A percentile compares a stretch with the other conserved stretches of the same genome.
Conservation (phyloP, 2,888 invertebrate species). For the Therioaphis trifolii region DNA sequence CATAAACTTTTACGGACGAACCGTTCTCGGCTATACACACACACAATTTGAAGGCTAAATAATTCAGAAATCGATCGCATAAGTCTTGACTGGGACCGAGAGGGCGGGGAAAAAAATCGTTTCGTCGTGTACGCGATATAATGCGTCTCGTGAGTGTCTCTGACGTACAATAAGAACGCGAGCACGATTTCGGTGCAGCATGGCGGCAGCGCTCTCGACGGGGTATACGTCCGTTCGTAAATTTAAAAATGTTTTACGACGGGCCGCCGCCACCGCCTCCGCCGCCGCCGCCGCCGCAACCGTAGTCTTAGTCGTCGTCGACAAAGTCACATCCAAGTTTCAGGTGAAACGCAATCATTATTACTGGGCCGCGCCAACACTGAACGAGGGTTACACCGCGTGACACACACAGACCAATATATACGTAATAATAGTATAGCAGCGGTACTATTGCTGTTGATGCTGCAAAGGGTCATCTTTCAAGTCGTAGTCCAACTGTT, state of each 20-base stretch:
- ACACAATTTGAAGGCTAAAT: not conserved
- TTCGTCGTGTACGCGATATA: not conserved
- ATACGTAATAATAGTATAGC: not conserved
- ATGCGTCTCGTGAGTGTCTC: not conserved
- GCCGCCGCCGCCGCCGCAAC: no score
- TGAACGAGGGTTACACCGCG: not conserved
- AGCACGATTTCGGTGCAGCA: no score
- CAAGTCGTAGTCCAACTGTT: slow-evolving; percentile 32
- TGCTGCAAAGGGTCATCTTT: slow-evolving; percentile 3
- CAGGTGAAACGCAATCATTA: not conserved
- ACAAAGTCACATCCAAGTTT: no score
- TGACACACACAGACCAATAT: not conserved
- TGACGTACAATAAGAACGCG: no score
- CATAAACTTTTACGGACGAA: not conserved
- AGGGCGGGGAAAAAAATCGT: not conserved
- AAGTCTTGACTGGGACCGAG: no score
- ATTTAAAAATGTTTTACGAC: not conserved
- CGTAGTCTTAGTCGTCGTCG: no score
- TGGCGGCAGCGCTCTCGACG: no score
- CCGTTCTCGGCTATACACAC: no score
- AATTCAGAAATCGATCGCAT: not conserved
- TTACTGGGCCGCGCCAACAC: not conserved
- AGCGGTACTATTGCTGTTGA: not conserved
- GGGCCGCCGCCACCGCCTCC: not conserved
- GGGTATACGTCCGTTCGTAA: no score